These are phyloP conservation scores for Dicyrtoma fusca DNA, from an alignment of 2,888 invertebrate genomes.

Conservation along the genomic window DNA sequence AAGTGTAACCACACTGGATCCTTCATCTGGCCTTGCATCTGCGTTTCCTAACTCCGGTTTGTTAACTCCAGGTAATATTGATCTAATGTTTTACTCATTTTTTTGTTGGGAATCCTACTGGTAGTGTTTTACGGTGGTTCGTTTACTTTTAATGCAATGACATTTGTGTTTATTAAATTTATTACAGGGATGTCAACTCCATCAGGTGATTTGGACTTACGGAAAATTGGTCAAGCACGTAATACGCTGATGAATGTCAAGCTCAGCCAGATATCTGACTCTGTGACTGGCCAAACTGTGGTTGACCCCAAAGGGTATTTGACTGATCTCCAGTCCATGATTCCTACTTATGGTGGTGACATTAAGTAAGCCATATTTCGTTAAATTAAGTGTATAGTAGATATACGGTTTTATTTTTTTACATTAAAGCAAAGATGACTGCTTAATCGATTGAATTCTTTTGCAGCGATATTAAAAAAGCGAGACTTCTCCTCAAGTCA, in stretches of 20 bases:
- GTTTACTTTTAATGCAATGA: not conserved
- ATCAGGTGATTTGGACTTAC: slow-evolving; percentile 84
- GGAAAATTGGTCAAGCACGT: slow-evolving; percentile 98
- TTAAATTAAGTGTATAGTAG: not conserved
- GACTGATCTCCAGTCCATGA: slow-evolving; percentile 99
- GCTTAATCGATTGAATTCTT: slow-evolving; percentile 15
- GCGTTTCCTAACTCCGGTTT: slow-evolving; percentile 69
- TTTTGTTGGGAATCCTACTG: too few species aligned
- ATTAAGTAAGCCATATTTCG: slow-evolving; percentile 69
- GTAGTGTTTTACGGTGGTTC: too few species aligned
- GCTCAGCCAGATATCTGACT: slow-evolving; percentile 95
- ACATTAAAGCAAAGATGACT: too few species aligned
- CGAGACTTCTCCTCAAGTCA: slow-evolving; percentile 89
- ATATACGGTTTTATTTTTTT: slow-evolving; percentile 1
- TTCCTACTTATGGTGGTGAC: slow-evolving; percentile 97
- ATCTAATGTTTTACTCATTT: too few species aligned
- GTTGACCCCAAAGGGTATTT: slow-evolving; percentile 99
- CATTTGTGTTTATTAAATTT: slow-evolving; percentile 11
- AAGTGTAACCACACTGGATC: slow-evolving; percentile 76
- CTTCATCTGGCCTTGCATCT: slow-evolving; percentile 81
- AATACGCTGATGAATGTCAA: slow-evolving; percentile 99
- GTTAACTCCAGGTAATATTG: slow-evolving; percentile 81
- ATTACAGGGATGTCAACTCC: slow-evolving; percentile 61
- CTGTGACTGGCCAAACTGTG: slow-evolving; percentile 98
- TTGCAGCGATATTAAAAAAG: slow-evolving; percentile 89